Percentiles rank a stretch among this genome's conserved stretches.
These are phyloP conservation scores for Gadus chalcogrammus DNA, from an alignment of 2,113 vertebrate species.

Conservation along the genomic window DNA sequence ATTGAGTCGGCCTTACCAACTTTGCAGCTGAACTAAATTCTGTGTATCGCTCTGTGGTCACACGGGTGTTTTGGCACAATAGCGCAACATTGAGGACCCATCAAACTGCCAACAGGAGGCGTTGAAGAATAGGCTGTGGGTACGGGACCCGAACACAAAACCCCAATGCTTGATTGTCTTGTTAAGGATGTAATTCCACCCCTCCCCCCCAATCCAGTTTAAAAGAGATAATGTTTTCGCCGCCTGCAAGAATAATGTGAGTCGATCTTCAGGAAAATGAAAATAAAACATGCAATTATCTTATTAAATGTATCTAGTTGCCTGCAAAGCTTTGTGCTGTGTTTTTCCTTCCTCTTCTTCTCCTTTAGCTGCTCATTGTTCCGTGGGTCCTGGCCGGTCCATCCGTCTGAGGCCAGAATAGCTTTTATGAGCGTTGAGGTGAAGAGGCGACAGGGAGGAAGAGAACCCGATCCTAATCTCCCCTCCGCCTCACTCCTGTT, in stretches of 20 bases:
- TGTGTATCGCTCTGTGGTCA: conserved; percentile 17
- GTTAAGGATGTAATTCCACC: conserved; percentile 65
- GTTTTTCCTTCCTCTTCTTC: conserved; percentile 7
- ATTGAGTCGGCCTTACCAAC: too few relatives aligned
- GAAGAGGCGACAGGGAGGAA: too few relatives aligned
- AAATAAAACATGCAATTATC: conserved; percentile 44
- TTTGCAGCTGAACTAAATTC: background rate
- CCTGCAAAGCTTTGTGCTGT: conserved; percentile 43
- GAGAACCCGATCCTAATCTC: too few relatives aligned
- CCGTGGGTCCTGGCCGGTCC: background rate
- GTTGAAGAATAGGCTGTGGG: conserved; percentile 28
- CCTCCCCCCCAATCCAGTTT: conserved; percentile 38
- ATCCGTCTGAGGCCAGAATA: too few relatives aligned
- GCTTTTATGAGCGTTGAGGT: too few relatives aligned
- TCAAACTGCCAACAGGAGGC: conserved; percentile 28
- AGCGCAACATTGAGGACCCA: conserved; percentile 23
- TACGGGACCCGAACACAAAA: conserved; percentile 23
- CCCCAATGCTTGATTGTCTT: conserved; percentile 39
- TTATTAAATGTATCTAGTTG: conserved; percentile 70
- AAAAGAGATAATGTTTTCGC: conserved; percentile 51
- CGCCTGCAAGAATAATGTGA: conserved; percentile 24
- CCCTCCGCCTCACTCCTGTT: too few relatives aligned
- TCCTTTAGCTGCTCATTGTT: conserved; percentile 8
- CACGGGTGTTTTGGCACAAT: conserved; percentile 14
- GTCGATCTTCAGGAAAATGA: conserved; percentile 27